Conservation (phyloP, 2,797 vertebrate genomes). For the Lacerta bilineata region DNA sequence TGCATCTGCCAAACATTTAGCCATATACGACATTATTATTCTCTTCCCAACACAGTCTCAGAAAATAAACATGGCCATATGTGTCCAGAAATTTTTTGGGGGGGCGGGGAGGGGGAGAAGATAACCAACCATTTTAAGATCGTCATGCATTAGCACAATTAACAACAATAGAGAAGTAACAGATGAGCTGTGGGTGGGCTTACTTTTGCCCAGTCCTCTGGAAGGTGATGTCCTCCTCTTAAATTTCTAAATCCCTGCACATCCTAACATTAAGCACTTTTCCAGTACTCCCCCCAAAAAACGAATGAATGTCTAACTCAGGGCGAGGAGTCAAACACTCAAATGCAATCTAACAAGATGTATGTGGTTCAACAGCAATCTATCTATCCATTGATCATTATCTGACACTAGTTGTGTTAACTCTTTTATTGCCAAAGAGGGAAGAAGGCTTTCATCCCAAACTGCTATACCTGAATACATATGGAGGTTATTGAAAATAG, state of each 20-base stretch:
- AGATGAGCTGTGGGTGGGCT: constrained; percentile 48
- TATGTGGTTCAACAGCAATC: constrained; percentile 80
- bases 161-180: constrained; percentile 59
- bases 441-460: constrained; percentile 45
- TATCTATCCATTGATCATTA: constrained; percentile 85
- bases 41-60: constrained; percentile 32
- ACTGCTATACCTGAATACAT: constrained; percentile 46
- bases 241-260: constrained; percentile 68
- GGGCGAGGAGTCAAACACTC: constrained; percentile 72
- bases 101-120: constrained; percentile 5
- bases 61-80: constrained; percentile 40
- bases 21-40: constrained; percentile 55
- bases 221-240: constrained; percentile 48
- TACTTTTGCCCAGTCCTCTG: constrained; percentile 63
- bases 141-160: constrained; percentile 45
- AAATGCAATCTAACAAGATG: constrained; percentile 79
- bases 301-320: constrained; percentile 73
- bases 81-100: constrained; percentile 42
- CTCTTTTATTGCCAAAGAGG: constrained; percentile 75
- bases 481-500: constrained; percentile 33
- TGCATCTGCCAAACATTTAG: constrained; percentile 61
- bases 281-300: constrained; percentile 61
- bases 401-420: constrained; percentile 80
- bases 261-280: constrained; percentile 67
- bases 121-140: constrained; percentile 22